Evolutionary conservation across 2,888 invertebrate species (phyloP).

Genomic region (Tholera decimalis): DNA sequence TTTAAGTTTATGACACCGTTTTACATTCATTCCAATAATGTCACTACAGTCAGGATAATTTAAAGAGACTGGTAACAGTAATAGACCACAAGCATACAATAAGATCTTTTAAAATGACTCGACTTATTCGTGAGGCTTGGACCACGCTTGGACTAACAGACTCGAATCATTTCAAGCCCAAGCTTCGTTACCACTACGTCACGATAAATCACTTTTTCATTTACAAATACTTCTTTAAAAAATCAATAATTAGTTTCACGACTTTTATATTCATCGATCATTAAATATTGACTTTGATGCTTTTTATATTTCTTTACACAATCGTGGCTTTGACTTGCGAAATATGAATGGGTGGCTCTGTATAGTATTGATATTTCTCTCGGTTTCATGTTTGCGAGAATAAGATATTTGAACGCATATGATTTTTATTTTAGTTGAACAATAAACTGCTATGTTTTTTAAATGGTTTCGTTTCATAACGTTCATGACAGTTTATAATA

Average conservation of each 20-base stretch:
- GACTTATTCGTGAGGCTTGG: constrained; percentile 32
- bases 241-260: constrained; percentile 69
- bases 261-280: constrained; percentile 74
- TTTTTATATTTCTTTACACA: constrained; percentile 73
- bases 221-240: constrained; percentile 57
- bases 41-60: constrained; percentile 5
- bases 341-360: constrained; percentile 23
- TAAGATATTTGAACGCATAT: constrained; percentile 26
- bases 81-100: constrained; percentile 6
- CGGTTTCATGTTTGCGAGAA: constrained; percentile 14
- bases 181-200: constrained; percentile 55
- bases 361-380: constrained; percentile 43
- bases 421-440: constrained; percentile 2
- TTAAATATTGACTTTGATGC: constrained; percentile 64
- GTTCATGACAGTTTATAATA: neutral
- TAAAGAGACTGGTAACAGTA: constrained; percentile 7
- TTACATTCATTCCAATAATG: neutral
- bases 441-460: neutral
- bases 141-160: constrained; percentile 27
- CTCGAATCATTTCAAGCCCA: constrained; percentile 20
- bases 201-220: constrained; percentile 69
- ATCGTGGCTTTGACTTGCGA: constrained; percentile 38
- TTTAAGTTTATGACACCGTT: neutral
- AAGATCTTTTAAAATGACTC: constrained; percentile 31
- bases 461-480: neutral